Conservation (phyloP, 2,888 invertebrate genomes). For the Oithona nana region DNA sequence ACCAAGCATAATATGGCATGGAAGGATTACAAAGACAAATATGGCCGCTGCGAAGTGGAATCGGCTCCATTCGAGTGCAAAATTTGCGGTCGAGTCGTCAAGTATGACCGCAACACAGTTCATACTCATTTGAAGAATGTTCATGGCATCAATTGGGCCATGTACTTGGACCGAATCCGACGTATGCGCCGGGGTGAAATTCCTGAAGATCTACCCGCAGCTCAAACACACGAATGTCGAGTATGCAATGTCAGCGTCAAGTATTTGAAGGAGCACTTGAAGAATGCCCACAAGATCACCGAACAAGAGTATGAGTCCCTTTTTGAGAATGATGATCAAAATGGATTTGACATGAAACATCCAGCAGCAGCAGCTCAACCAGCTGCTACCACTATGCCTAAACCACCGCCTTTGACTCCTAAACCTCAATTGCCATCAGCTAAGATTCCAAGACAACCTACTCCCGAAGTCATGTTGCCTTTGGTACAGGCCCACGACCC, state of each 20-base stretch:
- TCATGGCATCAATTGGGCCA: constrained; percentile 16
- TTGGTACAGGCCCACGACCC: not conserved
- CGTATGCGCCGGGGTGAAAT: not conserved
- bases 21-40: constrained; percentile 8
- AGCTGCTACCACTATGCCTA: not conserved
- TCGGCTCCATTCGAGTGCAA: constrained; percentile 15
- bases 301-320: constrained; percentile 12
- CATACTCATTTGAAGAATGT: constrained; percentile 13
- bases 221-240: constrained; percentile 8
- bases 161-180: constrained; percentile 12
- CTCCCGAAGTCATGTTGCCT: not conserved
- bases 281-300: constrained; percentile 12
- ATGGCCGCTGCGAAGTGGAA: constrained; percentile 9
- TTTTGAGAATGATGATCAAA: not conserved
- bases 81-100: constrained; percentile 5
- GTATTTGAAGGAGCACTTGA: constrained; percentile 15
- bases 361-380: not conserved
- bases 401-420: not conserved
- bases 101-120: constrained; percentile 16
- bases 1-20: constrained; percentile 13
- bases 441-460: not conserved
- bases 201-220: not conserved
- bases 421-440: not conserved
- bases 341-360: no score
- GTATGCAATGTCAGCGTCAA: constrained; percentile 13